Conservation (phyloP, 2,888 invertebrate species). For the Dolomedes plantarius region DNA sequence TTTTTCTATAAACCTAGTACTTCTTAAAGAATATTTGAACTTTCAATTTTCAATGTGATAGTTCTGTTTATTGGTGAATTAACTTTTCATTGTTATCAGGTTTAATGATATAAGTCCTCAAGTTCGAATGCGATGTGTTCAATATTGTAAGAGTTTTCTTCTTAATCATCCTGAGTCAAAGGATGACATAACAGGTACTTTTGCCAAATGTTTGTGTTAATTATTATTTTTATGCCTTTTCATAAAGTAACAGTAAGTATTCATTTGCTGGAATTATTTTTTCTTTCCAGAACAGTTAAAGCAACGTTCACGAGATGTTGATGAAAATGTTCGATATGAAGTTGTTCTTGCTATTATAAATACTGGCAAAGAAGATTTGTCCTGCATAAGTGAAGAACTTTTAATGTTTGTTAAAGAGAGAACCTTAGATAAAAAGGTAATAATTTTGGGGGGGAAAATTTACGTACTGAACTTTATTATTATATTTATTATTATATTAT, state of each 20-base stretch:
- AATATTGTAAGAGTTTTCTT: conserved; percentile 97
- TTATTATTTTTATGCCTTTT: too few species aligned
- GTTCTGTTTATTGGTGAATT: too few species aligned
- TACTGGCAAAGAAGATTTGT: conserved; percentile 93
- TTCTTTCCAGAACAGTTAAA: conserved; percentile 80
- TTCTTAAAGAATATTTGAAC: too few species aligned
- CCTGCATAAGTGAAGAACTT: conserved; percentile 92
- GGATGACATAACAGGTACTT: conserved; percentile 91
- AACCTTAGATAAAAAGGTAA: conserved; percentile 94
- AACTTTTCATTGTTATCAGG: conserved; percentile 76
- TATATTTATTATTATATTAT: too few species aligned
- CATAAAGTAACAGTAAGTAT: too few species aligned
- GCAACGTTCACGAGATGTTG: conserved; percentile 93
- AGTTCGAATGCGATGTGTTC: conserved; percentile 95
- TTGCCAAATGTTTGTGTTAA: too few species aligned
- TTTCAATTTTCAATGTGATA: too few species aligned
- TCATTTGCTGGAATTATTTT: too few species aligned
- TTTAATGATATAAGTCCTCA: conserved; percentile 96
- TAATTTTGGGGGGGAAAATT: too few species aligned
- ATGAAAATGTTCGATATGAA: conserved; percentile 89
- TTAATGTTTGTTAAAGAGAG: conserved; percentile 94
- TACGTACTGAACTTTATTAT: too few species aligned
- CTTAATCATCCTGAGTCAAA: conserved; percentile 93
- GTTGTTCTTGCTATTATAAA: conserved; percentile 97
- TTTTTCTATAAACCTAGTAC: too few species aligned